phyloP scores from a whole-genome alignment of 2,797 vertebrate species.

The Masticophis lateralis region DNA sequence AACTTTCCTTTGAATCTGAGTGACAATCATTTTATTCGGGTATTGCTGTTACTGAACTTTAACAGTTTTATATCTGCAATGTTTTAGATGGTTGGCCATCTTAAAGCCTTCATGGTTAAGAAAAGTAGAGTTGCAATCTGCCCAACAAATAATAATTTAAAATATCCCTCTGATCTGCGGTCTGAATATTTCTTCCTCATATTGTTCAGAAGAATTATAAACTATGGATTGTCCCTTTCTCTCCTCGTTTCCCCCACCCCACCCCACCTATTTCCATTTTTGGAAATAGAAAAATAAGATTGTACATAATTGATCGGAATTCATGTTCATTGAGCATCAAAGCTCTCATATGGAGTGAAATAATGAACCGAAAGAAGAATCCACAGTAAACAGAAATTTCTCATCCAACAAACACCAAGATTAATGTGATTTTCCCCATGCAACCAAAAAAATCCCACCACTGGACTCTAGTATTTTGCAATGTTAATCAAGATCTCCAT shows the following conservation, averaged over 20 bases:
- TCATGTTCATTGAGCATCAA: background rate
- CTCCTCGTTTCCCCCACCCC: background rate
- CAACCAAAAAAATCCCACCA: background rate
- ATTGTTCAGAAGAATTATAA: background rate
- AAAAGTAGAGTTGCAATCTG: background rate
- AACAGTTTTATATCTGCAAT: background rate
- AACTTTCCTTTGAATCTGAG: background rate
- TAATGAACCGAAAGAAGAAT: background rate
- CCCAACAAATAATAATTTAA: background rate
- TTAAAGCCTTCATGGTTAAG: background rate
- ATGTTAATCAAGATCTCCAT: background rate
- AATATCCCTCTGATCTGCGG: background rate
- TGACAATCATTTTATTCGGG: background rate
- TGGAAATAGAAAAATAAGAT: background rate
- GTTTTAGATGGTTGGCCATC: background rate
- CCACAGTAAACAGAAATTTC: background rate
- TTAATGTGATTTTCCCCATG: background rate
- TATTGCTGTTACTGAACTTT: background rate
- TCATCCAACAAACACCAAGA: background rate
- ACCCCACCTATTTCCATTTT: no score
- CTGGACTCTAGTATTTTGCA: background rate
- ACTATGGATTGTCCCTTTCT: background rate
- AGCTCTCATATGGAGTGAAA: no score
- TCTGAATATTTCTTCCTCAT: background rate
- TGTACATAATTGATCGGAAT: background rate